phyloP scores from a whole-genome alignment of 2,888 invertebrate species.

The Napeogenes sylphis region DNA sequence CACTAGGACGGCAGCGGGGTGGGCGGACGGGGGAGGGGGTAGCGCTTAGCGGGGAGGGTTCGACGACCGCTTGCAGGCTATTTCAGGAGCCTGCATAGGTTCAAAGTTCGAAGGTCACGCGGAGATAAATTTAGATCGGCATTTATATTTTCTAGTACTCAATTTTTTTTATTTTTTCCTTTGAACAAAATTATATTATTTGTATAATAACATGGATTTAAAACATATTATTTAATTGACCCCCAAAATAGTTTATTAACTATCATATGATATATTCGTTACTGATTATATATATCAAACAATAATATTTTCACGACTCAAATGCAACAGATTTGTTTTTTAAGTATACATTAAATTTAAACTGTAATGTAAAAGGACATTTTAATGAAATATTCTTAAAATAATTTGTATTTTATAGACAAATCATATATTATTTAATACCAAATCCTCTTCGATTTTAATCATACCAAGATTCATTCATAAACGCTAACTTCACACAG shows the following conservation, averaged over 20 bases:
- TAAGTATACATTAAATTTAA: background rate
- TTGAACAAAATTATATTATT: background rate
- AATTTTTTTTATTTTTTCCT: background rate
- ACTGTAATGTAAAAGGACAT: background rate
- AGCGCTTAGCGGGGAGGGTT: conserved; percentile 40
- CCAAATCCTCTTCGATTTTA: too few relatives aligned
- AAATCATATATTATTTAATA: too few relatives aligned
- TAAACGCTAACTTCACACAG: too few relatives aligned
- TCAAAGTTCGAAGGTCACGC: conserved; percentile 62
- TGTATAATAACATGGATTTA: too few relatives aligned
- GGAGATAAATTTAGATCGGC: conserved; percentile 28
- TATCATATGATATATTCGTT: too few relatives aligned
- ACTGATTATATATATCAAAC: too few relatives aligned
- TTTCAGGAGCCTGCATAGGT: conserved; percentile 61
- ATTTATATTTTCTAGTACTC: conserved; percentile 7
- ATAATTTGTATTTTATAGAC: background rate
- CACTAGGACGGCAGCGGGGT: conserved; percentile 47
- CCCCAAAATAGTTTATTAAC: too few relatives aligned
- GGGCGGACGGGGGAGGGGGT: conserved; percentile 37
- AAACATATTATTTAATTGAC: too few relatives aligned
- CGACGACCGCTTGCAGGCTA: conserved; percentile 64
- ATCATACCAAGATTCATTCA: too few relatives aligned
- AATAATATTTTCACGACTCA: too few relatives aligned
- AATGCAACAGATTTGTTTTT: background rate
- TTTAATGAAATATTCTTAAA: background rate